Base-by-base conservation (phyloP, 2,888 invertebrate genomes). In the Villa cingulata region DNA sequence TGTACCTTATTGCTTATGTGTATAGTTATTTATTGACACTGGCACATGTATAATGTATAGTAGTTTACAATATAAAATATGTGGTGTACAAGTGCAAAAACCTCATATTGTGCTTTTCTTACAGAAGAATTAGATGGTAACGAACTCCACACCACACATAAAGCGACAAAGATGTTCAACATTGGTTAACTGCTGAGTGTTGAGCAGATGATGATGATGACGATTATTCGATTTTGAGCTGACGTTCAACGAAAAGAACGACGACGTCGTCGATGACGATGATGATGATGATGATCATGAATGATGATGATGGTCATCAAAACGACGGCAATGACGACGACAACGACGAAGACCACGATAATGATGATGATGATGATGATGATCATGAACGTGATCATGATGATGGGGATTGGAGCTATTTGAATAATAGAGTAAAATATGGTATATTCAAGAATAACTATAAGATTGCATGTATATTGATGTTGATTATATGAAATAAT, bases 401-500 rank as follows among this genome's bases (percentile, higher is more conserved):
- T n/a, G n/a, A n/a, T n/a, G n/a, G n/a, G n/a, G n/a, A n/a, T n/a
- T n/a, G n/a, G n/a, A n/a, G n/a, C n/a, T n/a, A n/a, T n/a, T n/a
- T n/a, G n/a, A n/a, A n/a, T n/a, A n/a, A n/a, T n/a, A 40, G 45
- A 46, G 34, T 36, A 40, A 34, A 18, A 20, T 23, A 36, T 27
- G 29, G 45, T 17, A 43, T 10, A 17, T 27, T 37, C 38, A 17
- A 23, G 20, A 38, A 45, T 39, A 40, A 46, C 38, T 27, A n/a
- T n/a, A 41, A 42, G 38, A 37, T 37, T 29, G 29, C 29, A 50
- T 32, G 36, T n/a, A n/a, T n/a, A n/a, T 48, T 46, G 48, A 40
- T 17, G 41, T 47, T 37, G 49, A 48, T 42, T 46, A 45, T 48
- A 52, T 50, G 49, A 54, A 52, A 54, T 51, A 55, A 45, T 51